These are phyloP conservation scores for Apocrypta bakeri DNA, from an alignment of 1,140 invertebrate species.

Conservation along the genomic window DNA sequence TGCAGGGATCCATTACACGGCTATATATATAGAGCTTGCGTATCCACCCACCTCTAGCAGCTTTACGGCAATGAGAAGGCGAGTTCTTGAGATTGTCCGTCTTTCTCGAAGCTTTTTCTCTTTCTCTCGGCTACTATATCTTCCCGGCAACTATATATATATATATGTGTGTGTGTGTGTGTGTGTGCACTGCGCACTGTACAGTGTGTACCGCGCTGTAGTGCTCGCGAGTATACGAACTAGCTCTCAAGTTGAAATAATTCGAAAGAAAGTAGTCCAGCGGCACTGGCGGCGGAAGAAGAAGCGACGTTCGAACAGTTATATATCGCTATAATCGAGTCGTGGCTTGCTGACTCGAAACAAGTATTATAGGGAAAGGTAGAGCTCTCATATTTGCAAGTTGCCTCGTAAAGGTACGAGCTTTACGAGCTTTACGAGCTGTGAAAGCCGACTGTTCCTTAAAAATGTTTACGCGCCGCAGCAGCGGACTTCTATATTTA, in stretches of 20 bases:
- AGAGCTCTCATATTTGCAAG: slow-evolving; percentile 15
- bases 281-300: not conserved
- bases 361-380: not conserved
- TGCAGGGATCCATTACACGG: not conserved
- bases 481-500: too few species aligned
- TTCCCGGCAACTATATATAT: too few species aligned
- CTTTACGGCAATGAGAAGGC: not conserved
- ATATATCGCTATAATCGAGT: too few species aligned
- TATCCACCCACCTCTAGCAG: not conserved
- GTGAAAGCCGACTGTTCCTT: not conserved
- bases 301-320: not conserved
- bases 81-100: not conserved
- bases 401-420: not conserved
- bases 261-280: too few species aligned
- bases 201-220: too few species aligned
- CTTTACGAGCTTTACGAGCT: not conserved
- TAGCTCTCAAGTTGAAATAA: too few species aligned
- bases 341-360: too few species aligned
- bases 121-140: not conserved
- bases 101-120: not conserved
- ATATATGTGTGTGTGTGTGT: too few species aligned
- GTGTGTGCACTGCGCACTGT: too few species aligned
- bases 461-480: not conserved
- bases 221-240: too few species aligned
- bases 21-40: not conserved